These are phyloP conservation scores for Chironomus tentans DNA, from an alignment of 2,888 invertebrate genomes.

Conservation along the genomic window DNA sequence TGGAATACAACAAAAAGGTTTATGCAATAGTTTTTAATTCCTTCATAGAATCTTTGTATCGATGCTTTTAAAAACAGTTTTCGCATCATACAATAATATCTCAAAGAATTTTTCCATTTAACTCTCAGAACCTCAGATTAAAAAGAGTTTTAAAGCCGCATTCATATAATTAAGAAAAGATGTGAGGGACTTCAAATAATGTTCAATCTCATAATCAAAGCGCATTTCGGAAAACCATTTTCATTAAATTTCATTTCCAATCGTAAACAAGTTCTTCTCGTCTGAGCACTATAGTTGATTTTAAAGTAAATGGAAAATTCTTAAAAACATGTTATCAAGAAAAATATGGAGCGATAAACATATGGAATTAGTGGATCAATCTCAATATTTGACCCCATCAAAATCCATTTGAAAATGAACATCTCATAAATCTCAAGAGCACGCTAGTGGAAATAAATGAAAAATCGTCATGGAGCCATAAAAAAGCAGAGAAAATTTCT, in stretches of 20 bases:
- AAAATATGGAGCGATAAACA: background rate
- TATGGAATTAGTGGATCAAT: background rate
- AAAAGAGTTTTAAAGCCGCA: no score
- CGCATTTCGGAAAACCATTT: background rate
- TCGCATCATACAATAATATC: no score
- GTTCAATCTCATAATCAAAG: background rate
- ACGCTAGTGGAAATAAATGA: background rate
- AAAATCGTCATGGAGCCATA: constrained; percentile 17
- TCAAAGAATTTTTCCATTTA: no score
- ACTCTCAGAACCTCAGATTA: no score
- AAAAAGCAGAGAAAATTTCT: background rate
- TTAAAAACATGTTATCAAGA: background rate
- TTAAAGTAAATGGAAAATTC: background rate
- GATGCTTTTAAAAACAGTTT: no score
- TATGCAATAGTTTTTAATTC: no score
- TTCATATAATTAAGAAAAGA: no score
- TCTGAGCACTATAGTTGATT: background rate
- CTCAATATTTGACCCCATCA: background rate
- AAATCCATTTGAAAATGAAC: background rate
- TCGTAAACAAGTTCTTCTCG: background rate
- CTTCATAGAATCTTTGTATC: no score
- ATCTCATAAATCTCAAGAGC: constrained; percentile 13
- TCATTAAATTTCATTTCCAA: background rate
- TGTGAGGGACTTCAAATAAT: no score
- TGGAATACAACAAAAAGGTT: no score